These are phyloP conservation scores for Pithys albifrons DNA, from an alignment of 2,113 vertebrate species.

Conservation along the genomic window DNA sequence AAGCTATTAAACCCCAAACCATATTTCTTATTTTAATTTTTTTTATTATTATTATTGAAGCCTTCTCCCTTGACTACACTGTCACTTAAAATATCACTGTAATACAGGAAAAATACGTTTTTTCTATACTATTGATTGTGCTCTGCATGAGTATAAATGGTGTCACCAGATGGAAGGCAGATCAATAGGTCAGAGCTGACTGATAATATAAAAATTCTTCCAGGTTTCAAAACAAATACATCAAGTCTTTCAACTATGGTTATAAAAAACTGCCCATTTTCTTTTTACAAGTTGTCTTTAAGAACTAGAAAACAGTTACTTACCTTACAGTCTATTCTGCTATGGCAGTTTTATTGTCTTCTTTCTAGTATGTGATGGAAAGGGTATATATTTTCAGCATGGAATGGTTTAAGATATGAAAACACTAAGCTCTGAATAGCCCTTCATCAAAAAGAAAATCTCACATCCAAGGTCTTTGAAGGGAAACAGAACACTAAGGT, in stretches of 20 bases:
- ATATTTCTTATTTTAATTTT: constrained; percentile 5
- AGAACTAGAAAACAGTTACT: constrained; percentile 45
- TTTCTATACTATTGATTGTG: constrained; percentile 51
- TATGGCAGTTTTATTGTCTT: constrained; percentile 54
- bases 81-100: constrained; percentile 25
- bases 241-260: constrained; percentile 21
- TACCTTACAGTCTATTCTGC: constrained; percentile 43
- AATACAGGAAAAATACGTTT: constrained; percentile 5
- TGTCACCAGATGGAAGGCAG: constrained; percentile 21
- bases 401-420: constrained; percentile 2
- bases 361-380: not conserved
- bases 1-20: constrained; percentile 32
- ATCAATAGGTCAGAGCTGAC: constrained; percentile 60
- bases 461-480: not conserved
- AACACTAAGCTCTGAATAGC: constrained; percentile 9
- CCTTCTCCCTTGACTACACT: not conserved
- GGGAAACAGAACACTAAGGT: constrained; percentile 3
- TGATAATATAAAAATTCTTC: constrained; percentile 51
- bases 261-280: constrained; percentile 33
- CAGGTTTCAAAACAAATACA: constrained; percentile 51
- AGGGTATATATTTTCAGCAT: constrained; percentile 48
- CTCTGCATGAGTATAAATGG: constrained; percentile 44
- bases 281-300: constrained; percentile 48
- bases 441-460: constrained; percentile 27
- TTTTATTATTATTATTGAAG: not conserved